Evolutionary conservation across 2,113 vertebrate genomes (phyloP), one percentile per base, ranked within the genome.

Genomic region (Orientallactaga bullata): DNA sequence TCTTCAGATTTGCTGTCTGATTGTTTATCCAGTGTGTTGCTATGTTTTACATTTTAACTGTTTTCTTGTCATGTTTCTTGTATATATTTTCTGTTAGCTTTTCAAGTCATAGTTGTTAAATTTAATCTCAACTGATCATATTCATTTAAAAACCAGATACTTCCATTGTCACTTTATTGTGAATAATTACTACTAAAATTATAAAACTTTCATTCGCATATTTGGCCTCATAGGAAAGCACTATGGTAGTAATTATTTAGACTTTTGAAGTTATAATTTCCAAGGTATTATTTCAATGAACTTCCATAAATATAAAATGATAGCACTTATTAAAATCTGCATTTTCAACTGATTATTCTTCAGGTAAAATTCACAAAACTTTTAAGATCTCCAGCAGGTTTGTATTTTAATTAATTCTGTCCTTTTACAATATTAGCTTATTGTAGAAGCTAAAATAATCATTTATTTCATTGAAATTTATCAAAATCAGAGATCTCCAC

Each of bases 401-500:
- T 79, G 1, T 71, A 82, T 91, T 26, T 92, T 92, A 93, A 89
- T 89, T 73, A 95, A 73, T 61, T 94, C 3, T 78, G 26, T 58
- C 28, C 82, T 85, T 86, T 90, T 79, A 78, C 0, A 90, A 24
- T 88, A 79, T 95, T 89, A 85, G 32, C 7, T 88, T 95, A 91
- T 51, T 76, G 76, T 39, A 7, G 6, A 94, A 20, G 9, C 58
- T 82, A 12, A 69, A 94, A 86, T 88, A 93, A 80, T 83, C 1
- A 18, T 84, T 86, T 74, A 24, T 77, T 93, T 95, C 94, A 96
- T 92, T 94, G 65, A 96, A 90, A 86, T 83, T 80, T 94, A 84
- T 88, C 32, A 81, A 60, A 93, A 77, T 65, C 80, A 94, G 77
- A 30, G 73, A 89, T 78, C 73, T 83, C 37, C 61, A 95, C 73